Percentiles rank a stretch among this genome's conserved stretches.
phyloP scores from a whole-genome alignment of 2,888 invertebrate genomes.

The Drosophila histrio region DNA sequence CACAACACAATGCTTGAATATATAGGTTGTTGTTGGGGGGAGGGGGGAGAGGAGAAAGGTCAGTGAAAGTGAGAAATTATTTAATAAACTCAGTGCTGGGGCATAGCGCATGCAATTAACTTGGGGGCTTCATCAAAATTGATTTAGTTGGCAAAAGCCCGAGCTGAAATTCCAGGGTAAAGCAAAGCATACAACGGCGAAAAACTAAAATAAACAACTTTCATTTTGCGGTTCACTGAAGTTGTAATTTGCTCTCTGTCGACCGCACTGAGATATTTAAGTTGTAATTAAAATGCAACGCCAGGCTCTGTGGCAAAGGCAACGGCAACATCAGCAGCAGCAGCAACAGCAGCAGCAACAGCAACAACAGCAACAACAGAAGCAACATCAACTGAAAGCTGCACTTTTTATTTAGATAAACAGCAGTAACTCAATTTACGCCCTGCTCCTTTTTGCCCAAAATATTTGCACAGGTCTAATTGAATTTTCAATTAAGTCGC shows the following conservation, averaged over 20 bases:
- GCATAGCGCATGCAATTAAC: constrained; percentile 46
- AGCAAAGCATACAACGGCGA: constrained; percentile 22
- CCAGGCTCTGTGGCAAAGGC: constrained; percentile 20
- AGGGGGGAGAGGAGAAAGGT: too few species aligned
- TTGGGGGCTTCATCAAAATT: constrained; percentile 55
- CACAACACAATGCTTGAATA: constrained; percentile 19
- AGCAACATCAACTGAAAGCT: constrained; percentile 17
- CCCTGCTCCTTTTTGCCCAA: constrained; percentile 47
- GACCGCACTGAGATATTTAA: constrained; percentile 74
- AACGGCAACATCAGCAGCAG: constrained; percentile 14
- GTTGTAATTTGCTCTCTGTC: constrained; percentile 70
- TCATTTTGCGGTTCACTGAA: constrained; percentile 76
- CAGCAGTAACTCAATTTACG: constrained; percentile 72
- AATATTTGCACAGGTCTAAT: constrained; percentile 79
- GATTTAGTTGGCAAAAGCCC: constrained; percentile 50
- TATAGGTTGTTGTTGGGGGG: background rate
- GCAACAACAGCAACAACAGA: background rate
- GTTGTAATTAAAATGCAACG: constrained; percentile 77
- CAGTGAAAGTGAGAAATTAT: constrained; percentile 54
- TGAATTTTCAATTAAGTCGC: constrained; percentile 78
- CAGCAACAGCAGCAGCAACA: constrained; percentile 11
- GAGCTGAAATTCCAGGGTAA: constrained; percentile 19
- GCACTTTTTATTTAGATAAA: constrained; percentile 74
- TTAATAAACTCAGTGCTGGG: constrained; percentile 47
- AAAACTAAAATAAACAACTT: constrained; percentile 64